Base-by-base conservation (phyloP, 2,113 vertebrate species). In the Silurus glanis region DNA sequence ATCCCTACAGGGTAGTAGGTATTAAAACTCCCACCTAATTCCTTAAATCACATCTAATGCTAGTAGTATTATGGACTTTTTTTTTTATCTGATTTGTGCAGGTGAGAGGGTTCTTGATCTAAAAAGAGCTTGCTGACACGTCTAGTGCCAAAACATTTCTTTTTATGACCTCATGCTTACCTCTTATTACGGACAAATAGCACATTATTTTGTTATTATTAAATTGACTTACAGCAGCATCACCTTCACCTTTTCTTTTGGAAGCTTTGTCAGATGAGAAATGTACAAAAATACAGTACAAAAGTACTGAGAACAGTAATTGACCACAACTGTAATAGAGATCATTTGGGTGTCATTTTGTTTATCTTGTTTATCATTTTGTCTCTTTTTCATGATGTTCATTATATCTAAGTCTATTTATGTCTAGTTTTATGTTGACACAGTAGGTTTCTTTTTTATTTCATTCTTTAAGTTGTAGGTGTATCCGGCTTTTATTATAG, bases 401-500 rank as follows among this genome's bases (percentile, higher is more conserved):
- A 3, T 16, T 25, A 6, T 83, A 67, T 51, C 59, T 45, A 25
- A 59, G 56, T 83, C 55, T 87, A 83, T 67, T 87, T 83, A 56
- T 28, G n/a, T 58, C 14, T 59, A 8, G 7, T 61, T 83, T 83
- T 71, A n/a, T 74, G 17, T 59, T 64, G 61, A 47, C 51, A 78
- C 55, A 55, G 45, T 69, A 0, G 5, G 3, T 69, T 69, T 7
- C 8, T 0, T 7, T 45, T 45, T 45, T 45, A 19, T 62, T 16
- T 45, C 19, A 17, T 51, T 14, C 19, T 23, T 75, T 83, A 8
- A 37, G 47, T 64, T 82, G 80, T 64, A 45, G 53, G 67, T 67
- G 23, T 59, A 25, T 45, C 5, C 25, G 45, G 19, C 19, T 49
- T 74, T 71, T 37, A 37, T 69, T 76, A 76, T 1, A 3, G 47